Base-by-base conservation (phyloP, 2,797 vertebrate genomes). In the Todus mexicanus region DNA sequence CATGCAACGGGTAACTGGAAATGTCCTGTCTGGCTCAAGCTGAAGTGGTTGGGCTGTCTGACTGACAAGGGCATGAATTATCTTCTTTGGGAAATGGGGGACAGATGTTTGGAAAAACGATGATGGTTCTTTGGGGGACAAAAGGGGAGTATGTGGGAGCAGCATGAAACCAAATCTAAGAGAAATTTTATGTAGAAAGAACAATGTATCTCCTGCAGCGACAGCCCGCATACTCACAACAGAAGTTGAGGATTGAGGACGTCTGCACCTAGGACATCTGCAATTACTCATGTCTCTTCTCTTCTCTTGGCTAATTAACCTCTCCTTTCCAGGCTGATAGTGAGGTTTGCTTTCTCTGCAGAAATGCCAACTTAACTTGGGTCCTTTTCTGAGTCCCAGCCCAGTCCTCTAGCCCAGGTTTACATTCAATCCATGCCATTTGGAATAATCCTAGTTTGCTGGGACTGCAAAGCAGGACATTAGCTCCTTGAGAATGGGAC, bases 21-120 rank as follows among this genome's bases (percentile, higher is more conserved):
- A 95, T 29, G 63, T 80, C 65, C 56, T 12, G 42, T 77, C 88
- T 94, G 93, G 87, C 71, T 80, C 73, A 81, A 79, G 42, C 75
- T 25, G 2, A 94, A 96, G 91, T 65, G 66, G 65, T 29, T 95
- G 82, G 79, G 63, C 33, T 93, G 74, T 75, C 87, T 83, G 87
- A 96, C 68, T 86, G 94, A 95, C 91, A 97, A 94, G 57, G 37
- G 77, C 88, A 95, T 94, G 96, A 92, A 96, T 97, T 96, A 97
- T 87, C 69, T 94, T 96, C 85, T 86, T 88, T 91, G 90, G 84
- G 82, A 94, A 96, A 96, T 38, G 70, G 29, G 72, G 94, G 94
- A 95, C 94, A 96, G 95, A 95, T 96, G 95, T 94, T 97, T 81
- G 87, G 64, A 95, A 91, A 95, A 90, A 21, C 31, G 56, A 78